Base-by-base conservation (phyloP, 2,888 invertebrate species). In the Chrysomela aeneicollis region DNA sequence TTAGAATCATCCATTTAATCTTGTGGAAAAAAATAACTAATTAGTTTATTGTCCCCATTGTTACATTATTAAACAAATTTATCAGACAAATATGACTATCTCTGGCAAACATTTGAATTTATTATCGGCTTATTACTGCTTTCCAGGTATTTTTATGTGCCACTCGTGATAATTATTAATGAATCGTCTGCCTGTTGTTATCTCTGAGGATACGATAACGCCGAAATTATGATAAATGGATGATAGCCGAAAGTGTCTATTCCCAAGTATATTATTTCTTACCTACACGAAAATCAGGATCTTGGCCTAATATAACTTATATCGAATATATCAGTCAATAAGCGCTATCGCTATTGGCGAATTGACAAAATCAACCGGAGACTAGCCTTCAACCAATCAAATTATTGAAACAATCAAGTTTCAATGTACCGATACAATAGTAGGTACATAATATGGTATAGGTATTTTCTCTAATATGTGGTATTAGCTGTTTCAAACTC, bases 31-130 rank as follows among this genome's bases (percentile, higher is more conserved):
- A 42, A 42, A 42, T 8, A n/a, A 42, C 42, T 74, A 73, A 74
- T 74, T 69, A 70, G 61, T 74, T 74, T 74, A 74, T 73, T 69
- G 65, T 57, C 68, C 66, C 69, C 72, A 74, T 76, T 74, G 75
- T 76, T 74, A 72, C 70, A 66, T 69, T 71, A 70, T 69, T 69
- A 72, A 72, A 72, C 70, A 72, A 64, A 71, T 71, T 74, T 73
- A 71, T 68, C 67, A 65, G 64, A 68, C 69, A 71, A 74, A 74
- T 73, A 73, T 63, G 61, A 67, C 71, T 74, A 75, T 75, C 74
- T 73, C 59, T 32, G 64, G 71, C 58, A 74, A 75, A 75, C 70
- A 74, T 74, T 74, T 69, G 66, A 64, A 69, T 68, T 68, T 68
- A 65, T 68, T 63, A 63, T 61, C 55, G 19, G 22, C 12, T 57